phyloP scores from a whole-genome alignment of 2,888 invertebrate species.

The Incurvaria masculella region DNA sequence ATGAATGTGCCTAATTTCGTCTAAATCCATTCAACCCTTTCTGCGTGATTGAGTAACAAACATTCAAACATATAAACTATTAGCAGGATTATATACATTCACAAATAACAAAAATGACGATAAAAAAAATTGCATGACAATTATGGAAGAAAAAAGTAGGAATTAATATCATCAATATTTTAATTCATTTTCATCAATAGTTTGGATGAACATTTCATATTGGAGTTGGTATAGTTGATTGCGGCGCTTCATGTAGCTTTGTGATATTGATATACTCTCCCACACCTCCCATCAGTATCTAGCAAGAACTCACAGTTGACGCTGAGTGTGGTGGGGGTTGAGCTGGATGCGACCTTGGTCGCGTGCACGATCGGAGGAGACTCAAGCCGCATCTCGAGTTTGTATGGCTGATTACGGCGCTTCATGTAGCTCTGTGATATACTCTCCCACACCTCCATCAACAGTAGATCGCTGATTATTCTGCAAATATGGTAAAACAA shows the following conservation, averaged over 20 bases:
- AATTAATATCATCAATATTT: no score
- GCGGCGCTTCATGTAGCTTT: slow-evolving; percentile 29
- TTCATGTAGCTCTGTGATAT: slow-evolving; percentile 35
- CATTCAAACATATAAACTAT: no score
- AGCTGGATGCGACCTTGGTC: not conserved
- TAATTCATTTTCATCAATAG: no score
- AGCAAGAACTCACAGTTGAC: not conserved
- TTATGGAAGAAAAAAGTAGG: no score
- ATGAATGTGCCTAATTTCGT: no score
- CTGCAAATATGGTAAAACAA: no score
- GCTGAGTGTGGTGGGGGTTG: not conserved
- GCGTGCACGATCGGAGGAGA: slow-evolving; percentile 23
- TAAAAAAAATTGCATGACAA: slow-evolving; percentile 35
- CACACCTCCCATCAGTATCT: no score
- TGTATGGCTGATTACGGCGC: slow-evolving; percentile 21
- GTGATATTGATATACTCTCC: no score
- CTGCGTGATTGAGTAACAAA: no score
- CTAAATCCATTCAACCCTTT: no score
- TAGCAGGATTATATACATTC: slow-evolving; percentile 15
- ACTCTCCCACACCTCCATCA: slow-evolving; percentile 63
- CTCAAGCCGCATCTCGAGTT: slow-evolving; percentile 32
- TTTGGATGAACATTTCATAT: no score
- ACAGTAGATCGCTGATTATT: slow-evolving; percentile 53
- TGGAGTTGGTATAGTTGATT: slow-evolving; percentile 22
- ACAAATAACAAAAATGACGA: slow-evolving; percentile 37